These are phyloP conservation scores for Listronotus oregonensis DNA, from an alignment of 1,140 invertebrate species.

Conservation along the genomic window DNA sequence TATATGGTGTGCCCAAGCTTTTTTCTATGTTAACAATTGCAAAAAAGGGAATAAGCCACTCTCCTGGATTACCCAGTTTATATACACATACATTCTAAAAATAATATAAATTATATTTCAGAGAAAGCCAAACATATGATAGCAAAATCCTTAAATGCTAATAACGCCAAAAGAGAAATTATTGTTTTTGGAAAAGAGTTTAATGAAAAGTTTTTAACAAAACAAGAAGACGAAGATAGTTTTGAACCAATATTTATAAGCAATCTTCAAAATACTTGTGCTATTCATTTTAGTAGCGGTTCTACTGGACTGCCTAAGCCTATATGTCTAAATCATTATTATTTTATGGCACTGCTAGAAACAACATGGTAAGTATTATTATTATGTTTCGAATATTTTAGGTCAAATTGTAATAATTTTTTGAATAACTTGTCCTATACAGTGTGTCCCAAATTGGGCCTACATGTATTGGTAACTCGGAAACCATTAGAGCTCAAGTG, in stretches of 20 bases:
- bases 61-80: too few relatives aligned
- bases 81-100: too few relatives aligned
- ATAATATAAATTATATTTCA: background rate
- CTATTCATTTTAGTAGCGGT: slow-evolving; percentile 21
- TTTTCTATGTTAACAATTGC: too few relatives aligned
- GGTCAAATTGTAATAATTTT: too few relatives aligned
- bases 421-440: too few relatives aligned
- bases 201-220: slow-evolving; percentile 2
- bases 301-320: slow-evolving; percentile 10
- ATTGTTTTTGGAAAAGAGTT: slow-evolving; percentile 8
- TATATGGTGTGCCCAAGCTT: too few relatives aligned
- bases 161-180: background rate
- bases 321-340: slow-evolving; percentile 20
- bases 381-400: too few relatives aligned
- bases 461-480: too few relatives aligned
- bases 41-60: too few relatives aligned
- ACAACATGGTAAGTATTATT: too few relatives aligned
- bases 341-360: slow-evolving; percentile 1
- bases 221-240: background rate
- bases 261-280: slow-evolving; percentile 1
- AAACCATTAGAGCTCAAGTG: too few relatives aligned
- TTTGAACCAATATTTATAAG: slow-evolving; percentile 7
- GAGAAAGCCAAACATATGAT: slow-evolving; percentile 3
- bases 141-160: background rate
- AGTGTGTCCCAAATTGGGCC: too few relatives aligned